Evolutionary conservation across 2,113 vertebrate species (phyloP).

Genomic region (Nesoenas mayeri): DNA sequence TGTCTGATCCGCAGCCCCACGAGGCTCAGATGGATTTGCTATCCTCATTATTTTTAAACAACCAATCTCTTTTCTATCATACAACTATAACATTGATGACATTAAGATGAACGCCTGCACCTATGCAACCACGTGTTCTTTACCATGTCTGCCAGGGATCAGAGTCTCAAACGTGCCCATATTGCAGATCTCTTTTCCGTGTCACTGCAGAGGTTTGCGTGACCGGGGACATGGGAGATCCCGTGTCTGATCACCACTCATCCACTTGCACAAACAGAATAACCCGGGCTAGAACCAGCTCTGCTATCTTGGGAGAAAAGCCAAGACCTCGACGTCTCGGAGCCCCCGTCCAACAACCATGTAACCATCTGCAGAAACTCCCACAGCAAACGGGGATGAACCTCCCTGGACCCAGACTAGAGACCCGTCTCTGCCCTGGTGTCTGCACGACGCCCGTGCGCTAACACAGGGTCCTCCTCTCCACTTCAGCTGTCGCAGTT

Average conservation of each 20-base stretch:
- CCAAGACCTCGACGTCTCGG: too few species aligned
- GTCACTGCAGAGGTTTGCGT: too few species aligned
- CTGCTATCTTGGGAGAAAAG: neutral
- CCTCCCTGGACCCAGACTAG: neutral
- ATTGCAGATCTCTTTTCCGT: neutral
- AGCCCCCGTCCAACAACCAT: rapidly evolving
- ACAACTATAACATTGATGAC: neutral
- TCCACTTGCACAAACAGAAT: neutral
- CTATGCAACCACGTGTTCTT: neutral
- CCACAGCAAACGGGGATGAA: neutral
- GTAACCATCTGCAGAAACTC: neutral
- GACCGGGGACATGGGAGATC: neutral
- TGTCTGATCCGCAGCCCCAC: neutral
- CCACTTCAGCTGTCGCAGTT: neutral
- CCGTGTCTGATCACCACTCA: neutral
- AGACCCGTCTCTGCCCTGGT: rapidly evolving
- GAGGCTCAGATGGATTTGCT: neutral
- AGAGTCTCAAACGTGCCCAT: rapidly evolving
- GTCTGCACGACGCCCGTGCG: neutral
- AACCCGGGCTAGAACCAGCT: neutral
- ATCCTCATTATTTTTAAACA: neutral
- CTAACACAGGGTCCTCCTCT: neutral
- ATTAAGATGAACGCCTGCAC: neutral
- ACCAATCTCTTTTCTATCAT: neutral
- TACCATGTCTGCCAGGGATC: rapidly evolving